A percentile compares a stretch with the other conserved stretches of the same genome.
phyloP scores from a whole-genome alignment of 2,113 vertebrate species.

The Platichthys stellatus region DNA sequence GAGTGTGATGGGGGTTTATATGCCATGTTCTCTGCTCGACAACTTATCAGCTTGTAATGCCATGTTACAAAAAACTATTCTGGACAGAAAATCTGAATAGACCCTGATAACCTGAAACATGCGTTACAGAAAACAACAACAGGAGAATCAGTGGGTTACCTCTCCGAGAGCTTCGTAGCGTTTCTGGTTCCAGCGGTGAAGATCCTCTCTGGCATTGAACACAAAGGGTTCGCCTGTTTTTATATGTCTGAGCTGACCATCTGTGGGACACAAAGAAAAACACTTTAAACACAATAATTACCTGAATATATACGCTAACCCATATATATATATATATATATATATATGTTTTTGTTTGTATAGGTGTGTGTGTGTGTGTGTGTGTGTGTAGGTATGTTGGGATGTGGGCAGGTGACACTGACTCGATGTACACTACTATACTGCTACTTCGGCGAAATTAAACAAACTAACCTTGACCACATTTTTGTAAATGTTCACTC shows the following conservation, averaged over 20 bases:
- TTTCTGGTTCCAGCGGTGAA: slow-evolving; percentile 99
- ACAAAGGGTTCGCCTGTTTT: slow-evolving; percentile 94
- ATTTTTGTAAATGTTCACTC: slow-evolving; percentile 17
- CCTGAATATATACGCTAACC: neutral
- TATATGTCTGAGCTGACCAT: slow-evolving; percentile 87
- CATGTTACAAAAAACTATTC: neutral
- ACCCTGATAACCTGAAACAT: neutral
- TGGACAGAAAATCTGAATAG: neutral
- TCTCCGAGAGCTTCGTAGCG: slow-evolving; percentile 98
- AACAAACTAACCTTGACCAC: neutral
- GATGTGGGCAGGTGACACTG: neutral
- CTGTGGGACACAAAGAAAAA: slow-evolving; percentile 30
- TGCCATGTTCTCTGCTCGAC: neutral
- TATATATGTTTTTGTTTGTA: no score
- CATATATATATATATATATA: no score
- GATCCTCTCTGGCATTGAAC: slow-evolving; percentile 95
- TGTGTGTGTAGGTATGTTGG: neutral
- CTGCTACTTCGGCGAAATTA: no score
- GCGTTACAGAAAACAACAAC: no score
- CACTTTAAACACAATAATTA: neutral
- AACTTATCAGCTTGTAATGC: no score
- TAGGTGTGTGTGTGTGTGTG: neutral
- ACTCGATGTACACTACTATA: neutral
- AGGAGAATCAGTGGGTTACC: slow-evolving; percentile 79
- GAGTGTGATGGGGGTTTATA: neutral